Base-by-base conservation (phyloP, 2,888 invertebrate genomes). In the Nomada hirtipes region DNA sequence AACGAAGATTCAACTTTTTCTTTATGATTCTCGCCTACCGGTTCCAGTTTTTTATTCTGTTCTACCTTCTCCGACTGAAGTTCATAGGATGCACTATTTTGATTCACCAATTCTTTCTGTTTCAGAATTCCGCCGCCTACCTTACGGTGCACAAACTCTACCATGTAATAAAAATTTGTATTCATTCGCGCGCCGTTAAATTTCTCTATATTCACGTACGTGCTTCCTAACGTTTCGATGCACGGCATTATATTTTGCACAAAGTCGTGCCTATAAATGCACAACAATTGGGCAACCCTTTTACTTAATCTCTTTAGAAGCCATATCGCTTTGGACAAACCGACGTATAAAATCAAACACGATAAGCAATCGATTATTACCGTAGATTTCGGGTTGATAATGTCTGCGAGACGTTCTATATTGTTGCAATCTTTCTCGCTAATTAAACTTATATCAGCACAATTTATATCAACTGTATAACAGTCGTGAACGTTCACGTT, bases 341-440 rank as follows among this genome's bases (percentile, higher is more conserved):
- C 93, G 10, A 90, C 86, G 42, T 87, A 88, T 3, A 92, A 65
- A 11, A 90, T 63, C 26, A 93, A 78, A 9, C 92, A 91, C 79
- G 90, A 91, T 47, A 93, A 78, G 76, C 93, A 93, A 73, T 93
- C 91, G 9, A 93, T 53, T 15, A 93, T 85, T 0, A 92, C 85
- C 18, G 88, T 89, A 4, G 91, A 89, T 72, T 89, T 87, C 10
- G 81, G 55, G n/a, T 75, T 61, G 57, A 86, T 61, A 15, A 75
- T 83, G 20, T 84, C 68, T 26, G 90, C 59, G 68, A 91, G 88
- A 4, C 67, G 26, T 20, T 88, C 79, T 2, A 93, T 73, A 57
- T 86, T 86, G 42, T 89, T 61, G 10, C 82, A 77, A n/a, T 90
- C 86, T n/a, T 89, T 81, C 2, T 88, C 74, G 18, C 80, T 70